Evolutionary conservation across 2,888 invertebrate species (phyloP).

Genomic region (Metellina segmentata): DNA sequence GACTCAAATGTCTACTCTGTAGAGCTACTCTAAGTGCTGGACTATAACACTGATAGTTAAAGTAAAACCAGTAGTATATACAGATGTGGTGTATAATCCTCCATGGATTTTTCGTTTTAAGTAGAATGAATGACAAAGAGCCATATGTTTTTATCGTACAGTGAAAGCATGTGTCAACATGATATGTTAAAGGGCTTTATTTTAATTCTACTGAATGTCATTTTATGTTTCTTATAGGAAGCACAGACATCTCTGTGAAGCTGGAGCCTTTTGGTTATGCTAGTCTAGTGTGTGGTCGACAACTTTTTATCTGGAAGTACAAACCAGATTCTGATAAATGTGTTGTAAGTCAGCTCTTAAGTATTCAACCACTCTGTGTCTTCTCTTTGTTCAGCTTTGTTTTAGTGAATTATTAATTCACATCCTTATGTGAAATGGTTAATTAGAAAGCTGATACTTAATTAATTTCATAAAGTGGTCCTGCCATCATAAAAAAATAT

Average conservation of each 20-base stretch:
- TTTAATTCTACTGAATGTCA: background rate
- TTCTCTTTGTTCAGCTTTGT: background rate
- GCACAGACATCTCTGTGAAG: conserved; percentile 83
- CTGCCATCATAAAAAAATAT: too few relatives aligned
- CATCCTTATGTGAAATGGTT: background rate
- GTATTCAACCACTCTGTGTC: background rate
- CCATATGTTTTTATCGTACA: too few relatives aligned
- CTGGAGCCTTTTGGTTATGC: conserved; percentile 88
- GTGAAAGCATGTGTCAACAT: too few relatives aligned
- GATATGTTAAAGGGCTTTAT: background rate
- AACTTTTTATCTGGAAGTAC: conserved; percentile 89
- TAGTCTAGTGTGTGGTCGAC: conserved; percentile 92
- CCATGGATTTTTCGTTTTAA: too few relatives aligned
- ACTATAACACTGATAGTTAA: too few relatives aligned
- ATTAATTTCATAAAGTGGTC: too few relatives aligned
- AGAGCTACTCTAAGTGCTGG: too few relatives aligned
- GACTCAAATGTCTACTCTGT: too few relatives aligned
- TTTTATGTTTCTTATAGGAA: conserved; percentile 78
- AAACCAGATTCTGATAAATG: conserved; percentile 78
- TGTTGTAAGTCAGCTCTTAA: conserved; percentile 31
- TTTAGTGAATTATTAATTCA: background rate
- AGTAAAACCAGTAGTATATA: too few relatives aligned
- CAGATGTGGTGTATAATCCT: too few relatives aligned
- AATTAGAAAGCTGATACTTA: background rate
- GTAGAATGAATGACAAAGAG: too few relatives aligned